These are phyloP conservation scores for Ptiloglossa arizonensis DNA, from an alignment of 1,140 invertebrate genomes.

Conservation along the genomic window DNA sequence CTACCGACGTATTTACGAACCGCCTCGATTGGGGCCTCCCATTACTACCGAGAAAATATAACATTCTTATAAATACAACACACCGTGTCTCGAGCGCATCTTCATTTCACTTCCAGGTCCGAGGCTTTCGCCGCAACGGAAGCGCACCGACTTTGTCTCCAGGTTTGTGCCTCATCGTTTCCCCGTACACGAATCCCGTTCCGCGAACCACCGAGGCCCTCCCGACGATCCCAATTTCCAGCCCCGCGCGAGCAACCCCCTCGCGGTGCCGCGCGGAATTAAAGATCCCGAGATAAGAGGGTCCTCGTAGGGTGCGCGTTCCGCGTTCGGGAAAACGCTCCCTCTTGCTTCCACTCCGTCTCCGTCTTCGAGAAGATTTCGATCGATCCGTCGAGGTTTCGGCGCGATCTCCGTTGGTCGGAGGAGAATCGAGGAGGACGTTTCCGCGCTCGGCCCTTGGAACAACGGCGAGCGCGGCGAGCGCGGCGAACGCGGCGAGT, in stretches of 20 bases:
- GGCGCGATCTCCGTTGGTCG: no score
- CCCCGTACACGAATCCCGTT: conserved; percentile 25
- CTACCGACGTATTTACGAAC: conserved; percentile 79
- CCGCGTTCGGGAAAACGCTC: conserved; percentile 67
- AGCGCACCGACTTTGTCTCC: neutral
- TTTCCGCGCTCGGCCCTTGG: no score
- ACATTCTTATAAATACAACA: conserved; percentile 81
- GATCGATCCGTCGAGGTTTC: no score
- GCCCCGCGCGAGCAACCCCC: conserved; percentile 71
- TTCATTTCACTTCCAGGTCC: conserved; percentile 47
- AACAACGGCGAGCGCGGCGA: no score
- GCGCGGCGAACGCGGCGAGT: conserved; percentile 59
- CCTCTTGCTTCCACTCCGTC: conserved; percentile 3
- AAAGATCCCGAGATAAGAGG: conserved; percentile 81
- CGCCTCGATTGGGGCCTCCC: conserved; percentile 73
- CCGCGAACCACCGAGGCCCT: no score
- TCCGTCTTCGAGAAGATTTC: conserved; percentile 49
- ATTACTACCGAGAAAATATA: conserved; percentile 78
- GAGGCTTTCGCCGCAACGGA: neutral
- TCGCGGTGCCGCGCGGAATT: conserved; percentile 75
- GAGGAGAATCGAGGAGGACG: no score
- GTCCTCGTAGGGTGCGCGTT: conserved; percentile 78
- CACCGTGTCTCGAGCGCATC: conserved; percentile 45
- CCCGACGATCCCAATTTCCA: no score
- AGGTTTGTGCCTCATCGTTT: conserved; percentile 11